Evolutionary conservation across 2,113 vertebrate species (phyloP).

Genomic region (Crotalus tigris): DNA sequence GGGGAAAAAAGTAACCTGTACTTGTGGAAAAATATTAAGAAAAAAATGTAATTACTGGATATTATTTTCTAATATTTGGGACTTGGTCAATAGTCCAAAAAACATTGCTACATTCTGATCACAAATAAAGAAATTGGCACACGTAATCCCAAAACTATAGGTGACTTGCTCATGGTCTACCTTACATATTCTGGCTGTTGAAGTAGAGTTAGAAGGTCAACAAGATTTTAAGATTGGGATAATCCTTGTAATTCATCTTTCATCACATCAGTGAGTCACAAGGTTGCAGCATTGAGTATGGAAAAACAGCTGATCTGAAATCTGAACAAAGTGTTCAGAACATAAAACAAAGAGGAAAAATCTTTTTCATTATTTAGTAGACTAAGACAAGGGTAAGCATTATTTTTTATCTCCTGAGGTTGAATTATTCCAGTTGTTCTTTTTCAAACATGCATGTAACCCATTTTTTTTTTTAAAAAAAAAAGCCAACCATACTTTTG

Average conservation of each 20-base stretch:
- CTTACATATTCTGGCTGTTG: background rate
- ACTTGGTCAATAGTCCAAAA: background rate
- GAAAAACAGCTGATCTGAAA: background rate
- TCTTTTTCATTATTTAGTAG: background rate
- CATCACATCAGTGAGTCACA: background rate
- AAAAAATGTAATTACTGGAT: background rate
- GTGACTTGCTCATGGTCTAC: background rate
- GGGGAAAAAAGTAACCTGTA: no score
- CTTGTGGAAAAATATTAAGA: no score
- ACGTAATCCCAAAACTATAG: background rate
- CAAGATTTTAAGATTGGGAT: background rate
- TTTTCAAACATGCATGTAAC: background rate
- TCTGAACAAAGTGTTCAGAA: background rate
- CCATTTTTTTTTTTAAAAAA: background rate
- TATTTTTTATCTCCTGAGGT: background rate
- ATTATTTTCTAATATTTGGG: background rate
- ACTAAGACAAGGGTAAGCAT: background rate
- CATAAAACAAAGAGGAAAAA: background rate
- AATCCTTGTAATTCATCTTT: background rate
- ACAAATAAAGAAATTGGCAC: background rate
- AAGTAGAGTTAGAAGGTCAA: background rate
- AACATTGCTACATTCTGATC: no score
- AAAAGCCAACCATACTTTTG: background rate
- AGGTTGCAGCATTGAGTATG: background rate
- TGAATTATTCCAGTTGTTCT: background rate